Conservation (phyloP, 35 echinoderm and acorn worm genomes). For the Heliocidaris tuberculata region DNA sequence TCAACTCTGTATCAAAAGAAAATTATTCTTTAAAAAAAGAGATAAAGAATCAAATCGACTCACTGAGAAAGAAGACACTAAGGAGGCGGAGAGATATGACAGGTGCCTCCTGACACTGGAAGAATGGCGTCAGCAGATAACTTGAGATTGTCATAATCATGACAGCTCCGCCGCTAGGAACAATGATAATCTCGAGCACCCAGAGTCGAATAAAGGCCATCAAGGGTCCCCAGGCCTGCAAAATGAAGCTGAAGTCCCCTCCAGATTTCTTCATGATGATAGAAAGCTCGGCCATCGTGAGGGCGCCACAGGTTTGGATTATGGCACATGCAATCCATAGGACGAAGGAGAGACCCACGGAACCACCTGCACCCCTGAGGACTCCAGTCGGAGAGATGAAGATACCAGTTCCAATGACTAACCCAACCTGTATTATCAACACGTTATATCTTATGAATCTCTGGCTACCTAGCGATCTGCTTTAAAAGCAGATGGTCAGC, state of each 20-base stretch:
- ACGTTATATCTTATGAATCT: not conserved
- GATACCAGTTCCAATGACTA: conserved; percentile 31
- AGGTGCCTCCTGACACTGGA: not conserved
- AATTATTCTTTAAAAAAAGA: not conserved
- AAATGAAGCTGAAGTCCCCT: conserved; percentile 26
- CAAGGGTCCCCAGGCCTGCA: conserved; percentile 32
- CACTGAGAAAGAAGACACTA: not conserved
- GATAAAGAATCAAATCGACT: not conserved
- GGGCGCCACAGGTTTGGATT: conserved; percentile 37
- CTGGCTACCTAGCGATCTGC: not conserved
- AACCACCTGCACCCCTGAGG: conserved; percentile 35
- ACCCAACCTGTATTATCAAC: conserved; percentile 2
- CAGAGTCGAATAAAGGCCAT: conserved; percentile 17
- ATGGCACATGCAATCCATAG: conserved; percentile 41
- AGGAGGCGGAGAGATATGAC: not conserved
- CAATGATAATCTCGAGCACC: not conserved
- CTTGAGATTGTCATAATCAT: not conserved
- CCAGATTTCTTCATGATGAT: conserved; percentile 30
- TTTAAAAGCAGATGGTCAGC: too few species aligned
- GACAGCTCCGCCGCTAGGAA: not conserved
- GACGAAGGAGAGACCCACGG: not conserved
- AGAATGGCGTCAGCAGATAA: conserved; percentile 39
- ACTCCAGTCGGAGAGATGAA: conserved; percentile 50
- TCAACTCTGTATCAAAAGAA: too few species aligned
- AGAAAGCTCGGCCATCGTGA: conserved; percentile 2